phyloP scores from a whole-genome alignment of 2,888 invertebrate species.

The Galerucella calmariensis region DNA sequence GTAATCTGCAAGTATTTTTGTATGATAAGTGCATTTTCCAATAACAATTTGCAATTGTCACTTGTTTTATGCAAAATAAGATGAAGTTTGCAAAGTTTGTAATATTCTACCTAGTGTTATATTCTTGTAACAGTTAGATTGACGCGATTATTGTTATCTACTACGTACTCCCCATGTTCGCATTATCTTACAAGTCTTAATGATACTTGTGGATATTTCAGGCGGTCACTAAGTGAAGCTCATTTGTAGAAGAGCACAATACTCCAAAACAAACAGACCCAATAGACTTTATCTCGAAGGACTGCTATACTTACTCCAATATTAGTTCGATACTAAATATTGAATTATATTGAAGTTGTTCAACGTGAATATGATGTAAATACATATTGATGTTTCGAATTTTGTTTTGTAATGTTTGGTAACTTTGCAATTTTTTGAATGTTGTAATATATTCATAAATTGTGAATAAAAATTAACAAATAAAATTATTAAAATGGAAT shows the following conservation, averaged over 20 bases:
- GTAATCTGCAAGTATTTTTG: too few species aligned
- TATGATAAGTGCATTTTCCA: too few species aligned
- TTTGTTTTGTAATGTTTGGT: too few species aligned
- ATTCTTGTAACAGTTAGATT: neutral
- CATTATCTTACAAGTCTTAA: neutral
- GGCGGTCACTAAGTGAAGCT: neutral
- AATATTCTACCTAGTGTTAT: neutral
- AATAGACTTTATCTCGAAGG: neutral
- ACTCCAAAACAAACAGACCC: neutral
- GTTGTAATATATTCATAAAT: too few species aligned
- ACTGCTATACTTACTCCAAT: neutral
- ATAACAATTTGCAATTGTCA: neutral
- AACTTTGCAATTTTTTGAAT: too few species aligned
- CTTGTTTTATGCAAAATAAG: too few species aligned
- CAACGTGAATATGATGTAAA: too few species aligned
- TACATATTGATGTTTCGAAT: too few species aligned
- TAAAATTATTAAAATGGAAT: too few species aligned
- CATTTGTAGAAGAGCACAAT: neutral
- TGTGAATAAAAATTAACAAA: too few species aligned
- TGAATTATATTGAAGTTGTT: too few species aligned
- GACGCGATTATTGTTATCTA: constrained; percentile 15
- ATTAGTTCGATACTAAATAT: too few species aligned
- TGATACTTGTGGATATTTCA: neutral
- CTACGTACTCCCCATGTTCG: constrained; percentile 1
- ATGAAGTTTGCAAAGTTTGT: neutral